Base-by-base conservation (phyloP, 2,888 invertebrate genomes). In the Cataglyphis livida region DNA sequence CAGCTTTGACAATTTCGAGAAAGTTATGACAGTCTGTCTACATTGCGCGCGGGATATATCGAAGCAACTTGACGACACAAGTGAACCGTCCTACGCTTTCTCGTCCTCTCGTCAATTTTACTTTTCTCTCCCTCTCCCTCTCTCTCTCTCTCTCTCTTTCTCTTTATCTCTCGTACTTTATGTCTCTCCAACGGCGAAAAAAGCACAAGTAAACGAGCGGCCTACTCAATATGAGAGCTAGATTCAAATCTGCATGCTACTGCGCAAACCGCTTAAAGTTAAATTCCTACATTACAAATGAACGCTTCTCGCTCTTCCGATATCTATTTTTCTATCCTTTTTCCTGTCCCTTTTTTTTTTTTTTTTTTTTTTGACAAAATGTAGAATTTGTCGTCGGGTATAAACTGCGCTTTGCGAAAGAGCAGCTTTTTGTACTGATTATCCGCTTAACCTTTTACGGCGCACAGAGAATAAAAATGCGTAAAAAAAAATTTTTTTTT, bases 1-100 rank as follows among this genome's bases (percentile, higher is more conserved):
- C 76, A 81, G 85, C 70, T 79, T 82, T 88, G 84, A 89, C 90
- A 89, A 90, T 89, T 90, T 89, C 86, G 70, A 84, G 85, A 66
- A 89, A 89, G 89, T 89, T 90, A 82, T 81, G 84, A 89, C 90
- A 90, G 89, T 89, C 90, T 87, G 90, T 89, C 90, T 87, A 86
- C 54, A 89, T 90, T 85, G 84, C 21, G 82, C n/a, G 59, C 82
- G 41, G 64, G 35, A 35, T 35, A 82, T 87, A 89, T 90, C 90
- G 90, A 65, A 78, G 82, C 86, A 90, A 90, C 89, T 90, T 90
- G 70, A 83, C 89, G 79, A 84, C 84, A 86, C 87, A 87, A 90
- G 89, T 89, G 85, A 89, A 85, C 88, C 86, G 83, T 83, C 84
- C 83, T 87, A n/a, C 76, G 78, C 89, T 51, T 51, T 51, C 51